Percentiles rank a stretch among this genome's conserved stretches.
phyloP scores from a whole-genome alignment of 2,113 vertebrate species.

The Tachuris rubrigastra region DNA sequence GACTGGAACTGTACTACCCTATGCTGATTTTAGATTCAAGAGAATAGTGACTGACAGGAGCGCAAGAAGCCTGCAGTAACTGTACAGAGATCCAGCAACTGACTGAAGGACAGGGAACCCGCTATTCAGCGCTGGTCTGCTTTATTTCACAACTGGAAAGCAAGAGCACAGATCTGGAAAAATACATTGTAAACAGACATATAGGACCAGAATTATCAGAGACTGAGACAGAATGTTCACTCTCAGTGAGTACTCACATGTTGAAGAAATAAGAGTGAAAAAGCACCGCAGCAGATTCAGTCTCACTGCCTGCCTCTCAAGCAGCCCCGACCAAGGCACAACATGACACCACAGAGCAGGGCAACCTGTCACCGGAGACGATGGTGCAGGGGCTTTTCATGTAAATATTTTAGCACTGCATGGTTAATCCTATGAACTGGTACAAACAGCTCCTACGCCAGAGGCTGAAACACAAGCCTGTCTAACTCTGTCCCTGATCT shows the following conservation, averaged over 20 bases:
- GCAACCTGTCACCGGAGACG: conserved; percentile 33
- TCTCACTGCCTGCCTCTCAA: not conserved
- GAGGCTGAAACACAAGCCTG: conserved; percentile 52
- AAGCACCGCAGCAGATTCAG: not conserved
- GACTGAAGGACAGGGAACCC: not conserved
- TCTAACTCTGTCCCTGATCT: conserved; percentile 22
- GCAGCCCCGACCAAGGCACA: not conserved
- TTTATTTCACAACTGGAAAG: not conserved
- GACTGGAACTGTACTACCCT: not conserved
- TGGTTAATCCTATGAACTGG: conserved; percentile 42
- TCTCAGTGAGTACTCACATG: not conserved
- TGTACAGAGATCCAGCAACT: not conserved
- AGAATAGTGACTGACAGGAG: not conserved
- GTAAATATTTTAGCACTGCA: conserved; percentile 64
- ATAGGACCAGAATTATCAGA: not conserved
- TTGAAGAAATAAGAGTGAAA: not conserved
- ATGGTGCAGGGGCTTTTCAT: not conserved
- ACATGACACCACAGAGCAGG: not conserved
- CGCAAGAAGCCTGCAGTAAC: not conserved
- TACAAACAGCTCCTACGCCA: conserved; percentile 54
- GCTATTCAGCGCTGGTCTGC: not conserved
- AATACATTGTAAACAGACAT: not conserved
- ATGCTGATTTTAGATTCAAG: not conserved
- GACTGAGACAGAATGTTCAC: not conserved
- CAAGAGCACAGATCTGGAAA: not conserved